These are phyloP conservation scores for Bimastos eiseni DNA, from an alignment of 2,888 invertebrate genomes.

Conservation along the genomic window DNA sequence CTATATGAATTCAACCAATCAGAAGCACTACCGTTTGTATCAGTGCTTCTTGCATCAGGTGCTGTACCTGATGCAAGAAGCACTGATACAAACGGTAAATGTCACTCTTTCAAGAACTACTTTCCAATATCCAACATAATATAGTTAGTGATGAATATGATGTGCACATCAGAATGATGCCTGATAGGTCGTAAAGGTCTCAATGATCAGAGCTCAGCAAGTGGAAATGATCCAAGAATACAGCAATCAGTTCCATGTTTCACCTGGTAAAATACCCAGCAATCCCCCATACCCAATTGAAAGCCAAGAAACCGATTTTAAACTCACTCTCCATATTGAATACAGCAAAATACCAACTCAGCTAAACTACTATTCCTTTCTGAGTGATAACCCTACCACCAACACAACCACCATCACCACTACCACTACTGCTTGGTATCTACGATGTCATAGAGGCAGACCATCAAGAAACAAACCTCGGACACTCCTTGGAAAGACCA, in stretches of 20 bases:
- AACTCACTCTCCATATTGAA: background rate
- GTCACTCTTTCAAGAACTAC: background rate
- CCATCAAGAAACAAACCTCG: background rate
- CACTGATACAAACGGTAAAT: background rate
- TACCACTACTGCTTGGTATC: background rate
- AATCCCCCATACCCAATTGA: background rate
- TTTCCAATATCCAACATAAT: background rate
- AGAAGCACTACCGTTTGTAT: background rate
- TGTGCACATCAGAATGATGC: background rate
- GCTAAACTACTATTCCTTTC: background rate
- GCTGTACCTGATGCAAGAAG: no score
- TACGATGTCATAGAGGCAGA: background rate
- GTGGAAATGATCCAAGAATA: background rate
- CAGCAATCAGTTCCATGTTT: background rate
- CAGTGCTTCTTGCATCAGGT: background rate
- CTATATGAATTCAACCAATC: background rate
- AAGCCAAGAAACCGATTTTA: background rate
- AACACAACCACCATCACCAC: background rate
- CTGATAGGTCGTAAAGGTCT: background rate
- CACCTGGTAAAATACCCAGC: background rate
- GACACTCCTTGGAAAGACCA: background rate
- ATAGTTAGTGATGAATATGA: background rate
- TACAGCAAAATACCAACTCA: background rate
- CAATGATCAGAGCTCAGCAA: no score
- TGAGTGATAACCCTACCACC: background rate